Evolutionary conservation across 2,888 invertebrate genomes (phyloP).

Genomic region (Agrochola circellaris): DNA sequence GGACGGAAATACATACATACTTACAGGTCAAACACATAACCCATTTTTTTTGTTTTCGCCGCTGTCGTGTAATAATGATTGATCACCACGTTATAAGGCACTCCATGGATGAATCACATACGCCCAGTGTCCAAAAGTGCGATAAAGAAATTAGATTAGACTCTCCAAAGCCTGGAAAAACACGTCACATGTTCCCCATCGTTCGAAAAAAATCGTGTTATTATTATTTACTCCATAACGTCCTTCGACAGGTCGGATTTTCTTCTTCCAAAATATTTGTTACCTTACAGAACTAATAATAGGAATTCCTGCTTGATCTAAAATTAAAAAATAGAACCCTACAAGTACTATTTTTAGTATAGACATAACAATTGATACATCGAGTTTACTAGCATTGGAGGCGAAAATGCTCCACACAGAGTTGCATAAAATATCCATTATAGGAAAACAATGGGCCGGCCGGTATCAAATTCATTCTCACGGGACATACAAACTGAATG

Average conservation of each 20-base stretch:
- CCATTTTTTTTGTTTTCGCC: too few species aligned
- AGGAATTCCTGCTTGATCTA: background rate
- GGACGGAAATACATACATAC: too few species aligned
- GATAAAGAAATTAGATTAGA: background rate
- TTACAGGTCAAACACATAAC: too few species aligned
- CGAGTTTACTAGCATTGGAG: slow-evolving; percentile 20
- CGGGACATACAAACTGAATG: slow-evolving; percentile 55
- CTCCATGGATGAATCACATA: background rate
- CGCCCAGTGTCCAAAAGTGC: background rate
- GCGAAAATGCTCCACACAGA: slow-evolving; percentile 57
- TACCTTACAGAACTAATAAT: background rate
- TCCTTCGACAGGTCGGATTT: background rate
- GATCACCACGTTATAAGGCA: background rate
- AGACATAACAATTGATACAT: slow-evolving; percentile 35
- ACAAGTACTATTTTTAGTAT: slow-evolving; percentile 9
- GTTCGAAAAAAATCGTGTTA: background rate
- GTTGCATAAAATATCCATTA: slow-evolving; percentile 75
- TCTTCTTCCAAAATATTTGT: background rate
- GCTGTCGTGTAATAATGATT: background rate
- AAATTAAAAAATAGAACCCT: background rate
- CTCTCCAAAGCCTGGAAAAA: background rate
- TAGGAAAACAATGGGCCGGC: slow-evolving; percentile 61
- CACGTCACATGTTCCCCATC: too few species aligned
- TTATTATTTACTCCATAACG: background rate
- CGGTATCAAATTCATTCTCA: slow-evolving; percentile 63